These are phyloP conservation scores for Amyelois transitella DNA, from an alignment of 1,140 invertebrate species.

Conservation along the genomic window DNA sequence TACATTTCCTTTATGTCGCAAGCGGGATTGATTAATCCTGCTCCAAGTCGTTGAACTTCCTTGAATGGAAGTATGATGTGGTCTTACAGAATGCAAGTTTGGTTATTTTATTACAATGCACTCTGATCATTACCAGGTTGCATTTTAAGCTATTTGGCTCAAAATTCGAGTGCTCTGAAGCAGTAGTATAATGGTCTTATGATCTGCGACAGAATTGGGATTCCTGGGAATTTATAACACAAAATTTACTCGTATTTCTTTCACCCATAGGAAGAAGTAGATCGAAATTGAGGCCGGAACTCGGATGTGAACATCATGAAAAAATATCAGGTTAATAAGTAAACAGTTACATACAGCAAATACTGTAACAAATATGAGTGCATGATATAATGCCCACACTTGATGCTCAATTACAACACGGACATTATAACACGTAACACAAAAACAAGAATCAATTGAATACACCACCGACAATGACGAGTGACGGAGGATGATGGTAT, in stretches of 20 bases:
- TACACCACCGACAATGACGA: constrained; percentile 1
- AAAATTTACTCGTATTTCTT: too few species aligned
- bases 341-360: neutral
- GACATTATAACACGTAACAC: neutral
- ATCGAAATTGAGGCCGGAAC: too few species aligned
- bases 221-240: too few species aligned
- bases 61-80: neutral
- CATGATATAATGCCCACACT: neutral
- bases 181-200: too few species aligned
- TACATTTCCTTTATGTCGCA: constrained; percentile 11
- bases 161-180: too few species aligned
- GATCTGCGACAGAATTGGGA: too few species aligned
- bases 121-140: too few species aligned
- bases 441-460: constrained; percentile 3
- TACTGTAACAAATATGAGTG: neutral
- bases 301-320: neutral
- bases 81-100: neutral
- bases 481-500: constrained; percentile 3
- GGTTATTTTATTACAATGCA: neutral
- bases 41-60: neutral
- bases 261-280: too few species aligned
- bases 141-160: too few species aligned
- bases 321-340: neutral
- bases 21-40: constrained; percentile 3
- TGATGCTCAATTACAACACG: neutral